Conservation (phyloP, 1,140 invertebrate species). For the Drosophila pandora region DNA sequence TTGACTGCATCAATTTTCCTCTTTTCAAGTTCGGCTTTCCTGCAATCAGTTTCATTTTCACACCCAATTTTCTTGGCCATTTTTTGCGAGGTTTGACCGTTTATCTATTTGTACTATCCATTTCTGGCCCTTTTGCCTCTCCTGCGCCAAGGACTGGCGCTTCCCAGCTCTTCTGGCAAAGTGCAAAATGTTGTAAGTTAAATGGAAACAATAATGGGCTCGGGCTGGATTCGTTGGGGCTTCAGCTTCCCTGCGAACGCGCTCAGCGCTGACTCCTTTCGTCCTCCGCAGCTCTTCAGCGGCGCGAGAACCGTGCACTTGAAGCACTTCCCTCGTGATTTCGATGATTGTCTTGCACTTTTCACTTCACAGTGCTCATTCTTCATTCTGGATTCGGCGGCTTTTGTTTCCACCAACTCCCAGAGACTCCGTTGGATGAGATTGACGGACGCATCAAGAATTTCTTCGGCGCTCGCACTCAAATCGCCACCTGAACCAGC, state of each 20-base stretch:
- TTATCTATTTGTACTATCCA: constrained; percentile 62
- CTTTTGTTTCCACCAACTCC: constrained; percentile 48
- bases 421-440: constrained; percentile 35
- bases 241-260: constrained; percentile 14
- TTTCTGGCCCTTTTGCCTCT: constrained; percentile 23
- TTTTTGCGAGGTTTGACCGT: constrained; percentile 38
- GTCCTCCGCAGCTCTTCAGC: constrained; percentile 30
- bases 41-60: constrained; percentile 77
- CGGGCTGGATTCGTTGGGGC: constrained; percentile 24
- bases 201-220: constrained; percentile 81
- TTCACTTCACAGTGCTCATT: constrained; percentile 37
- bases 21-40: constrained; percentile 22
- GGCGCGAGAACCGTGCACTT: constrained; percentile 8
- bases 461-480: too few relatives aligned
- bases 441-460: constrained; percentile 69
- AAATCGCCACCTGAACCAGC: constrained; percentile 17
- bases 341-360: constrained; percentile 72
- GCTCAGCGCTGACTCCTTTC: constrained; percentile 1
- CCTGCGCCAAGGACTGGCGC: constrained; percentile 15
- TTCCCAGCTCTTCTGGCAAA: constrained; percentile 61
- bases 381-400: constrained; percentile 32
- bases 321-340: constrained; percentile 38
- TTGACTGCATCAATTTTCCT: constrained; percentile 47
- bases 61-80: constrained; percentile 71
- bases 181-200: constrained; percentile 81